Conservation (phyloP, 2,113 vertebrate genomes). For the Oriolus oriolus region DNA sequence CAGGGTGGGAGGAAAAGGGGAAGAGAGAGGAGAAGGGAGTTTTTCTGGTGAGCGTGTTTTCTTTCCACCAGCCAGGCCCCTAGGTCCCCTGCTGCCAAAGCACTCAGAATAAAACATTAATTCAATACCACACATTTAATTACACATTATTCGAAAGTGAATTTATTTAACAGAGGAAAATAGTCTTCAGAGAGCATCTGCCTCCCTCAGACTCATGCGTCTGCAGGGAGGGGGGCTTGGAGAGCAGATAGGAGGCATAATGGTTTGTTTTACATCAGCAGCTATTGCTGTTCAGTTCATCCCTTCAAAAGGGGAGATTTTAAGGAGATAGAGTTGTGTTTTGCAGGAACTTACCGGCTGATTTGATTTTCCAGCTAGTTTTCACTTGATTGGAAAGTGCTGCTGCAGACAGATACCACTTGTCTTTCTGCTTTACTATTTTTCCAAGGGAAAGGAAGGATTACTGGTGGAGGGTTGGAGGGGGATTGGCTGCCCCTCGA, state of each 20-base stretch:
- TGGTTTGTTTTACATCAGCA: slow-evolving; percentile 61
- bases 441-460: background rate
- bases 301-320: slow-evolving; percentile 37
- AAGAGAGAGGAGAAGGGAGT: background rate
- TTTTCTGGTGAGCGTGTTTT: slow-evolving; percentile 56
- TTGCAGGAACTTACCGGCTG: slow-evolving; percentile 28
- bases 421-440: slow-evolving; percentile 13
- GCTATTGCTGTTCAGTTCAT: slow-evolving; percentile 33
- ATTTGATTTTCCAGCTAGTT: slow-evolving; percentile 58
- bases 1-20: background rate
- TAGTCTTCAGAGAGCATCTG: slow-evolving; percentile 60
- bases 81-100: slow-evolving; percentile 64
- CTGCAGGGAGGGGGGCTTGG: slow-evolving; percentile 29
- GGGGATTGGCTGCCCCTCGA: background rate
- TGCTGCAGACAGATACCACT: slow-evolving; percentile 28
- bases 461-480: background rate
- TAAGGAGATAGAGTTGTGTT: slow-evolving; percentile 51
- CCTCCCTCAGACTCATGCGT: slow-evolving; percentile 34
- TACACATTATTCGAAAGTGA: slow-evolving; percentile 73
- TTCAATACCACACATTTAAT: slow-evolving; percentile 74
- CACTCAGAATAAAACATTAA: slow-evolving; percentile 73
- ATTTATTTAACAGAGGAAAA: slow-evolving; percentile 71
- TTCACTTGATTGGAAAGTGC: slow-evolving; percentile 46
- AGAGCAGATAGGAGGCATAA: slow-evolving; percentile 38
- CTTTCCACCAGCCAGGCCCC: slow-evolving; percentile 55